Conservation (phyloP, 2,113 vertebrate genomes). For the Charadrius vociferus region DNA sequence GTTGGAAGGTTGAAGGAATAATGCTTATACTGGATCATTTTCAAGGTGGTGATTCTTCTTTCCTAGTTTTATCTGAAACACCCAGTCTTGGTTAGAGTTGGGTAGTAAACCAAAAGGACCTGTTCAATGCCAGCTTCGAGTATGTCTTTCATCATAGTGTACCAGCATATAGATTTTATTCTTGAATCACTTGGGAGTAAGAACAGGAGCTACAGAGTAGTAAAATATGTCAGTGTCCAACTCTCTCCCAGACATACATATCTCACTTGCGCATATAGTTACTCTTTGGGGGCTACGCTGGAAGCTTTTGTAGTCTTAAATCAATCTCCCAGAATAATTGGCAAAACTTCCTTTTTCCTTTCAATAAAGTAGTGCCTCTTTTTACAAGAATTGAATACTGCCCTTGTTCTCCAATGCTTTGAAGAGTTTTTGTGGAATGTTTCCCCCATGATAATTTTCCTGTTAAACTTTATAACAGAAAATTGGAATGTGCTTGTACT, state of each 20-base stretch:
- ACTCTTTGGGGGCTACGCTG: neutral
- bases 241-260: neutral
- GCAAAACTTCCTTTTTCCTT: neutral
- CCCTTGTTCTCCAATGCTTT: constrained; percentile 1
- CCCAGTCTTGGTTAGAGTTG: neutral
- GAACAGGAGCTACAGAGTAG: neutral
- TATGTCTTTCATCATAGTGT: neutral
- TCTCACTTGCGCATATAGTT: neutral
- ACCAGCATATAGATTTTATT: neutral
- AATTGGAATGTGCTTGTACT: neutral
- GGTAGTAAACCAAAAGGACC: neutral
- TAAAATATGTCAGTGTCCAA: neutral
- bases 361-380: neutral
- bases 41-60: neutral
- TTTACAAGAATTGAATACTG: neutral
- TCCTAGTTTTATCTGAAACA: neutral
- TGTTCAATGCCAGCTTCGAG: neutral
- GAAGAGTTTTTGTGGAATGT: constrained; percentile 5
- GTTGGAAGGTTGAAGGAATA: neutral
- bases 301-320: neutral
- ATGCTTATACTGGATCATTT: neutral
- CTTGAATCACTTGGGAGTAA: neutral
- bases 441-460: neutral
- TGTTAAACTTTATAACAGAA: constrained; percentile 1
- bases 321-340: neutral